Evolutionary conservation across 2,888 invertebrate species (phyloP), one percentile per base, ranked within the genome.

Genomic region (Onchidella celtica): DNA sequence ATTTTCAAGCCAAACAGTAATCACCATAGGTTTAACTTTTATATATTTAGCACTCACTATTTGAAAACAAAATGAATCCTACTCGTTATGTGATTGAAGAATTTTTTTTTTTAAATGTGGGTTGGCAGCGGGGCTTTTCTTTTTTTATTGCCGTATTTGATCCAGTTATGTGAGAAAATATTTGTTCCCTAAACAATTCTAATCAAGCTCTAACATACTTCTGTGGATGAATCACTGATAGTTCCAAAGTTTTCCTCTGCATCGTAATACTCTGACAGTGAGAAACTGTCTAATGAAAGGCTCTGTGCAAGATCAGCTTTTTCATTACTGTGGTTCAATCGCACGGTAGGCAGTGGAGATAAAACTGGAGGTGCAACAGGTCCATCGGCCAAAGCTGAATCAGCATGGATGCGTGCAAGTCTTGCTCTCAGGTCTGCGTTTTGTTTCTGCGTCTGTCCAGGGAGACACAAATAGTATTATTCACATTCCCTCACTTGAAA

Each of bases 201-300:
- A n/a, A n/a, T n/a, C n/a, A n/a, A n/a, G n/a, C n/a, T n/a, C n/a
- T n/a, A n/a, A n/a, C 95, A 95, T 0, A 95, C 96, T 90, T 96
- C 96, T 1, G 96, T 96, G 1, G 96, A 96, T 1, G 96, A 96
- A 88, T 96, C 96, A 0, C 95, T 92, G 77, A 90, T 88, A 29
- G 89, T 90, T 34, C 91, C 93, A 61, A 72, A 61, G 74, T 87
- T 87, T 87, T 96, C 96, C 90, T 96, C 96, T 0, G 97, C 97
- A 93, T 97, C 97, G 92, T 96, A 96, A 94, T 96, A 97, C 93
- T 97, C 93, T 2, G 91, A 89, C 88, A 96, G 95, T 0, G 96
- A 96, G 75, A 92, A 91, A 34, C 96, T 96, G 90, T 96, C 96
- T 93, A 96, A 96, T 91, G 96, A 96, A 68, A 96, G 93, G 0